Base-by-base conservation (phyloP, 2,797 vertebrate species). In the Neoniphon sammara region DNA sequence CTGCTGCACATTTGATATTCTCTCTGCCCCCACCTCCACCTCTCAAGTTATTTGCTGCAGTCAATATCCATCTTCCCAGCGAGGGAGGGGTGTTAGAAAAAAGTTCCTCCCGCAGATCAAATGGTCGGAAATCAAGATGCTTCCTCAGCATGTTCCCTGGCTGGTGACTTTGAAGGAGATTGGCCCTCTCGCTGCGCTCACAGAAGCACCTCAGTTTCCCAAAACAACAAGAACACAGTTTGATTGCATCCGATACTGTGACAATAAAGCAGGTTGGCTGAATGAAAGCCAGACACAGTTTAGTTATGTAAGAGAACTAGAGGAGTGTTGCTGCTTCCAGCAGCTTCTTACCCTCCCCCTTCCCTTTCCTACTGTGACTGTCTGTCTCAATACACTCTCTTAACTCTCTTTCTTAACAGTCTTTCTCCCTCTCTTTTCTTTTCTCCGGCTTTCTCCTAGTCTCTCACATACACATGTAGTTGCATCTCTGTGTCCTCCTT, bases 141-240 rank as follows among this genome's bases (percentile, higher is more conserved):
- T 86, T 91, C 89, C 87, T 90, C 90, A 88, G 90, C 90, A 84
- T 83, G 86, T 88, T 89, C 78, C 75, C 87, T 78, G 82, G 75
- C 81, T 85, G 86, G 72, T 69, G 91, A 87, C 93, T 94, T 93
- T 94, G 93, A 93, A 93, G 92, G 90, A 92, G 92, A 91, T 88
- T 82, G 85, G 87, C 87, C 90, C 83, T 77, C 88, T 89, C 71
- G 77, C 91, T 89, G 85, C 47, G 85, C 88, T 86, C 78, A 77
- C 85, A 89, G 72, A 78, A 77, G 77, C 79, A 75, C 76, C 77
- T 82, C 81, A 50, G 52, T 67, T 81, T 73, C 77, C 77, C 78
- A 66, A 87, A 90, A 90, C 85, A 91, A 91, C 82, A 84, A 87
- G 83, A 89, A 82, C 85, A 72, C 78, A 84, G 83, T 88, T 84